Base-by-base conservation (phyloP, 2,888 invertebrate genomes). In the Automeris io region DNA sequence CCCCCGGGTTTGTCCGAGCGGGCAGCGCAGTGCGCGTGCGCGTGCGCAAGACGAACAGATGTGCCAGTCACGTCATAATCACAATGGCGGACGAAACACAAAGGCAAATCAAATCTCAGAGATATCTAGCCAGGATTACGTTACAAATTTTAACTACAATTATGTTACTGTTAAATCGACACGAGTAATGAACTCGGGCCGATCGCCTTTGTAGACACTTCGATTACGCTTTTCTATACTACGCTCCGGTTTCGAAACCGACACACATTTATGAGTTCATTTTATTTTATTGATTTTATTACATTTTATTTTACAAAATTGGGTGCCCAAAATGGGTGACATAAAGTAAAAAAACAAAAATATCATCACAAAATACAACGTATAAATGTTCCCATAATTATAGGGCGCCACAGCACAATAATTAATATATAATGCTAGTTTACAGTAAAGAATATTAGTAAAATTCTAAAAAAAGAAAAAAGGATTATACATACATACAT, bases 131-230 rank as follows among this genome's bases (percentile, higher is more conserved):
- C 48, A 57, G 81, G 81, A 83, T 82, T 82, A 81, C 74, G 66
- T 76, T 76, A 83, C 80, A 71, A 76, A 65, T 74, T 78, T 72
- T 68, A 73, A 77, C 73, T 63, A 80, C 79, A 78, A 81, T 79
- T 78, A 72, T 63, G 64, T 71, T 74, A 69, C 78, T 76, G 78
- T 77, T 75, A 69, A 69, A 57, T 59, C 61, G 61, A 61, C 61
- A 58, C 65, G 65, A 62, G 74, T 80, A 79, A 80, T 81, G 78
- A 78, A 77, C 75, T 73, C 63, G 62, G 69, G 31, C 1, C 8
- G 47, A 53, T 53, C 49, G 41, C 41, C 39, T 34, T 43, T 32
- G 33, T 41, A 45, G 49, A 55, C 52, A 47, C n/a, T 47, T 41
- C 51, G 51, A 51, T 49, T 47, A 49, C 38, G 43, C 35, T 43